These are phyloP conservation scores for Drosophila falleni DNA, from an alignment of 2,888 invertebrate genomes.

Conservation along the genomic window DNA sequence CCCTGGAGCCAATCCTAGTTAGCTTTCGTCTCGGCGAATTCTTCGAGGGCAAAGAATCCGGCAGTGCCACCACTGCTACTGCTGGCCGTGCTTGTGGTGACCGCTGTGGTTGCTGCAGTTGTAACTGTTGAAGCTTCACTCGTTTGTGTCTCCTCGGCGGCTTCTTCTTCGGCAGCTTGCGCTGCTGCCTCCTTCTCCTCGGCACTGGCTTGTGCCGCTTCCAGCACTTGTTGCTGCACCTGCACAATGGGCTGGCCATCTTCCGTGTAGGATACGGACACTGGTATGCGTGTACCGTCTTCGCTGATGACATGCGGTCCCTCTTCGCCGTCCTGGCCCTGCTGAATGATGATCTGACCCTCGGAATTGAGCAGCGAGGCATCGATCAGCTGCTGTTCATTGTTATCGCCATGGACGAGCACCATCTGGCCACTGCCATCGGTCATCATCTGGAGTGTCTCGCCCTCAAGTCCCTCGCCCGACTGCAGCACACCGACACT, in stretches of 20 bases:
- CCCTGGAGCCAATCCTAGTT: constrained; percentile 78
- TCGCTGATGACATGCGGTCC: constrained; percentile 85
- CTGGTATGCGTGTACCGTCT: constrained; percentile 85
- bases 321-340: constrained; percentile 84
- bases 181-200: constrained; percentile 73
- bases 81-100: constrained; percentile 69
- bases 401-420: constrained; percentile 85
- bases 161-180: constrained; percentile 42
- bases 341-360: constrained; percentile 85
- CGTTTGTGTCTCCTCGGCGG: constrained; percentile 54
- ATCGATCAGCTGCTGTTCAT: constrained; percentile 85
- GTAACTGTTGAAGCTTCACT: constrained; percentile 51
- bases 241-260: constrained; percentile 85
- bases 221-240: constrained; percentile 83
- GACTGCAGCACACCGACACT: constrained; percentile 85
- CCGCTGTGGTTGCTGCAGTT: constrained; percentile 51
- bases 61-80: constrained; percentile 71
- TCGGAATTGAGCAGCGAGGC: constrained; percentile 85
- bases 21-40: constrained; percentile 78
- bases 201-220: constrained; percentile 60
- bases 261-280: constrained; percentile 85
- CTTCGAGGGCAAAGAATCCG: constrained; percentile 82
- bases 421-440: constrained; percentile 86
- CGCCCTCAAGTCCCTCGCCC: constrained; percentile 85
- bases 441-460: constrained; percentile 86